Base-by-base conservation (phyloP, 2,797 vertebrate species). In the Lophius americanus region DNA sequence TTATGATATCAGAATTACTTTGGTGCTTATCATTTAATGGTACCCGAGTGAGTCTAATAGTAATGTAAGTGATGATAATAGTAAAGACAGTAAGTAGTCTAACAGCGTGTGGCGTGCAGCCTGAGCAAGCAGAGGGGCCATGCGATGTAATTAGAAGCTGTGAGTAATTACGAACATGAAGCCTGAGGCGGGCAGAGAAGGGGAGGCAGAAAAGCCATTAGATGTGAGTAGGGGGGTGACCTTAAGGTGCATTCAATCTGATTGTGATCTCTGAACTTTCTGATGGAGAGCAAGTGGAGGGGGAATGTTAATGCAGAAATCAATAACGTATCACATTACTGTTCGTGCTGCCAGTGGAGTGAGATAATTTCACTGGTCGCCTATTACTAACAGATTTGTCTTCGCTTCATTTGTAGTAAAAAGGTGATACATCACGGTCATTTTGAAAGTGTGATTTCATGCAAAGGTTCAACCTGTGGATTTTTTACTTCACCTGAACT, bases 81-180 rank as follows among this genome's bases (percentile, higher is more conserved):
- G 64, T 38, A 52, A 74, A 63, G 63, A 61, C 48, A 63, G 60
- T 43, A 7, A 64, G 69, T 54, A 64, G 72, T 73, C 44, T 58
- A 35, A 49, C 62, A 76, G 64, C 50, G 54, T 51, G 49, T 46
- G 66, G 10, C 23, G 23, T 23, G 23, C 23, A 43, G 61, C 51
- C 61, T 10, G 66, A 61, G 59, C 11, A n/a, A 62, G 53, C 48
- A 63, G 41, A 58, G 54, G 54, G 60, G 39, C 13, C 53, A 60
- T 1, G 35, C 59, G 76, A 77, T 58, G 71, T 69, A 82, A 80
- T 86, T 63, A 80, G 54, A 64, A 56, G 47, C 66, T 75, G 64
- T 43, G 49, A 62, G 50, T 81, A 71, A 84, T 66, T 70, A 56
- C 63, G 81, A 82, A 81, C 51, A 74, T 64, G 49, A 60, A 64